Conservation (phyloP, 2,888 invertebrate species). For the Pterostichus madidus region DNA sequence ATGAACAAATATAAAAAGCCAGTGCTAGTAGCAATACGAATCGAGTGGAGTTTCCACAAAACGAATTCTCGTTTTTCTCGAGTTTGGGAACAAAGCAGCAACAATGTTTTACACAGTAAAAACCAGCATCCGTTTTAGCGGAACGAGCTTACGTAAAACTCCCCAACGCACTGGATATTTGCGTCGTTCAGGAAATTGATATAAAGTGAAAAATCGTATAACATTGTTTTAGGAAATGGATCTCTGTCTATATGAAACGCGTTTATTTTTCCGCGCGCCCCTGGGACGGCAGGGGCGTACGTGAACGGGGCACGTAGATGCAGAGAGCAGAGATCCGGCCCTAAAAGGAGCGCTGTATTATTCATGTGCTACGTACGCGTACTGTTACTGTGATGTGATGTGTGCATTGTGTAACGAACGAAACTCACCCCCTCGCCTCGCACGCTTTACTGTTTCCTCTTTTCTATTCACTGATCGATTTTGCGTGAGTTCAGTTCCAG, state of each 20-base stretch:
- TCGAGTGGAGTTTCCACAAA: background rate
- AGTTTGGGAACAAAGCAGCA: slow-evolving; percentile 29
- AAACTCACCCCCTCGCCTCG: slow-evolving; percentile 8
- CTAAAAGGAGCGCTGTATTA: slow-evolving; percentile 64
- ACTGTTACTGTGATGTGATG: slow-evolving; percentile 12
- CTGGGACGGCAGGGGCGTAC: slow-evolving; percentile 46
- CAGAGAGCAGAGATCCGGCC: slow-evolving; percentile 59
- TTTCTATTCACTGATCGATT: slow-evolving; percentile 40
- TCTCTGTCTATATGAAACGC: slow-evolving; percentile 68
- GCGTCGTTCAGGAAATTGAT: slow-evolving; percentile 70
- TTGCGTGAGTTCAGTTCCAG: background rate
- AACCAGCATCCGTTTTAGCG: slow-evolving; percentile 39
- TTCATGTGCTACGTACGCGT: slow-evolving; percentile 53
- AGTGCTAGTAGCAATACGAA: background rate
- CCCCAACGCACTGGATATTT: slow-evolving; percentile 60
- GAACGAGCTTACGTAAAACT: slow-evolving; percentile 57
- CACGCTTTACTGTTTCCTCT: background rate
- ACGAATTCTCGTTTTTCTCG: slow-evolving; percentile 21
- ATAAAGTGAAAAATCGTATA: slow-evolving; percentile 72
- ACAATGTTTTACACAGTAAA: slow-evolving; percentile 28
- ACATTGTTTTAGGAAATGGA: slow-evolving; percentile 73
- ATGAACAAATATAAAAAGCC: background rate
- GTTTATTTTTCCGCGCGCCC: slow-evolving; percentile 63
- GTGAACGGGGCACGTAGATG: slow-evolving; percentile 16
- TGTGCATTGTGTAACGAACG: slow-evolving; percentile 10